Evolutionary conservation across 30 jellyfish, hydroid and myxozoan species (phyloP).

Genomic region (Rhopilema esculentum): DNA sequence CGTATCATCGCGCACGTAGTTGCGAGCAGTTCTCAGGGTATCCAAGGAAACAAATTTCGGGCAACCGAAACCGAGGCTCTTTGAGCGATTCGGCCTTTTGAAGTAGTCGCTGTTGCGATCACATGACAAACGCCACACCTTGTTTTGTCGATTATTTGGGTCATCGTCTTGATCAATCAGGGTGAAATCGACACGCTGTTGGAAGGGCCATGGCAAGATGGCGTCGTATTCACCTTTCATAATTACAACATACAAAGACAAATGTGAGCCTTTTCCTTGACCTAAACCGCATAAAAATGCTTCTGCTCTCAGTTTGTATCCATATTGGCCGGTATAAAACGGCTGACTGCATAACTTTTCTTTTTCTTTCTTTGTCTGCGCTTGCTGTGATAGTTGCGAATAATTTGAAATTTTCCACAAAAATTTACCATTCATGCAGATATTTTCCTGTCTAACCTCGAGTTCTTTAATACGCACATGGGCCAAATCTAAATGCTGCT

Average conservation of each 20-base stretch:
- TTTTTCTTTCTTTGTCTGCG: constrained; percentile 93
- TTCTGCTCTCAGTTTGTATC: constrained; percentile 95
- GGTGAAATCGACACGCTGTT: constrained; percentile 91
- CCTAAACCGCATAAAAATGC: constrained; percentile 97
- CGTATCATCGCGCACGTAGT: constrained; percentile 89
- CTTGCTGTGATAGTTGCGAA: constrained; percentile 83
- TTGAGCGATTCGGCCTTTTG: constrained; percentile 91
- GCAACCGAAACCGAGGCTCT: constrained; percentile 97
- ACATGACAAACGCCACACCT: constrained; percentile 95
- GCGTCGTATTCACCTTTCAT: constrained; percentile 99
- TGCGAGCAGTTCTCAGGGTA: constrained; percentile 85
- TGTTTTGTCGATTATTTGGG: constrained; percentile 82
- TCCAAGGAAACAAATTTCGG: constrained; percentile 98
- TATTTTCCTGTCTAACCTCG: constrained; percentile 94
- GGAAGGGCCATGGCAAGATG: constrained; percentile 98
- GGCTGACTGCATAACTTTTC: constrained; percentile 98
- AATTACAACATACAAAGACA: constrained; percentile 91
- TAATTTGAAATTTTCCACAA: constrained; percentile 95
- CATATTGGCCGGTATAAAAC: constrained; percentile 97
- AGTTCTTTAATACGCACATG: constrained; percentile 90
- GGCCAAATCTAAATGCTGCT: constrained; percentile 88
- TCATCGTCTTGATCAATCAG: constrained; percentile 96
- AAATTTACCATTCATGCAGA: constrained; percentile 94
- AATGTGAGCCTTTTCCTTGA: constrained; percentile 97
- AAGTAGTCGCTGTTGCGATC: constrained; percentile 95